Conservation (phyloP, 2,888 invertebrate genomes). For the Ellobium chinense region DNA sequence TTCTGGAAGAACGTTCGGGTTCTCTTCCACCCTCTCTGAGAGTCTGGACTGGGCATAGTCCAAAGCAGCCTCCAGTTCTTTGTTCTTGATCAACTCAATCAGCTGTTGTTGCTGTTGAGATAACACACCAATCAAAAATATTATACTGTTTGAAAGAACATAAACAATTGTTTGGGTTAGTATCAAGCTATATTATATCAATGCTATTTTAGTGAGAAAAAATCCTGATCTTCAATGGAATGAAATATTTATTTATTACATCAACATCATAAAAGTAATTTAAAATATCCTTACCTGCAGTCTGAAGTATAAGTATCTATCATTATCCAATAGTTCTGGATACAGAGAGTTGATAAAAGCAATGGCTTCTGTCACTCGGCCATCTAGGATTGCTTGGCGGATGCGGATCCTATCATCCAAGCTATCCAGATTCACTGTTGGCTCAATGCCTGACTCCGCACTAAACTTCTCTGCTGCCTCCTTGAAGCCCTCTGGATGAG, state of each 20-base stretch:
- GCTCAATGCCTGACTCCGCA: constrained; percentile 92
- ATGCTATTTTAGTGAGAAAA: no score
- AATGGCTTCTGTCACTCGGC: constrained; percentile 95
- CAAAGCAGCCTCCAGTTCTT: constrained; percentile 91
- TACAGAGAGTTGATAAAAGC: constrained; percentile 95
- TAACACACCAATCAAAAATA: background rate
- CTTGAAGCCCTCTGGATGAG: constrained; percentile 82
- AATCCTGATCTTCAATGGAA: no score
- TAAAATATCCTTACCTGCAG: constrained; percentile 85
- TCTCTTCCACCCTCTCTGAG: constrained; percentile 91
- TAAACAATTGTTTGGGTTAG: background rate
- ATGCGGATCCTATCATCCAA: constrained; percentile 88
- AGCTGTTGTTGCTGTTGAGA: constrained; percentile 89
- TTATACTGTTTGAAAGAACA: constrained; percentile 2
- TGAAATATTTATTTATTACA: no score
- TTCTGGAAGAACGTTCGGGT: constrained; percentile 85
- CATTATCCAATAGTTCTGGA: constrained; percentile 96
- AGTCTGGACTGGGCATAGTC: constrained; percentile 94
- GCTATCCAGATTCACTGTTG: constrained; percentile 88
- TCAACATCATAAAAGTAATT: no score
- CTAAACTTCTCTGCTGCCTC: constrained; percentile 98
- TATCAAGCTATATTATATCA: no score
- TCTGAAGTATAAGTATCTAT: constrained; percentile 96
- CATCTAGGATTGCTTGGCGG: constrained; percentile 94
- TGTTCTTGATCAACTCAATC: constrained; percentile 91